Evolutionary conservation across 2,888 invertebrate genomes (phyloP), one percentile per base, ranked within the genome.

Genomic region (Cheilosia impressa): DNA sequence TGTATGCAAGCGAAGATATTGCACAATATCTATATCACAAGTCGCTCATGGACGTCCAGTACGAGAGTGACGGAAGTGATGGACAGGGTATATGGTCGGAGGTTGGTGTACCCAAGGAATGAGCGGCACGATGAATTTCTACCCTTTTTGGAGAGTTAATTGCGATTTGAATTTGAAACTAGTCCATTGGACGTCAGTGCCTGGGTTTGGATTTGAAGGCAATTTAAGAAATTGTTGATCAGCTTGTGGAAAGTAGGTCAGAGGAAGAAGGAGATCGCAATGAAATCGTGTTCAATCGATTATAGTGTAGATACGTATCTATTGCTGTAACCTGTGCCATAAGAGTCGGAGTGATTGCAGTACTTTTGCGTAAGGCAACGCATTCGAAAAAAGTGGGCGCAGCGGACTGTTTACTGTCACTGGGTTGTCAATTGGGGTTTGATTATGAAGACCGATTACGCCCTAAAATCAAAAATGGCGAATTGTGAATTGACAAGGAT

Each of bases 11-110:
- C 50, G 27, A 57, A 53, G 50, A 58, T 78, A 78, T 82, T 82
- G 82, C 82, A 82, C 82, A 82, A 62, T 43, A 69, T 75, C 65
- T 68, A 34, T 38, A 69, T 69, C 19, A 31, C 10, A 75, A 38
- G 53, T 62, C 19, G 60, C 41, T 65, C 65, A 82, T 57, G 80
- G 80, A 82, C 60, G 53, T 71, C 45, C 31, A 77, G 71, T 45
- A 41, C 22, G 27, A 27, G 4, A 57, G 10, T 52, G 55, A 69
- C 73, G 62, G 66, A 80, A 80, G 27, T 68, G 52, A 52, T 15
- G 38, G 17, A 66, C 7, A 34, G 38, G 24, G 66, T 22, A 53
- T 22, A 53, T 41, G 41, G 41, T 53, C 24, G 38, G 13, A 65
- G 65, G 34, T 15, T 15, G 4, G 45, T 4, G 6, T 15, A 24